Conservation (phyloP, 1,140 invertebrate genomes). For the Drepana arcuata region DNA sequence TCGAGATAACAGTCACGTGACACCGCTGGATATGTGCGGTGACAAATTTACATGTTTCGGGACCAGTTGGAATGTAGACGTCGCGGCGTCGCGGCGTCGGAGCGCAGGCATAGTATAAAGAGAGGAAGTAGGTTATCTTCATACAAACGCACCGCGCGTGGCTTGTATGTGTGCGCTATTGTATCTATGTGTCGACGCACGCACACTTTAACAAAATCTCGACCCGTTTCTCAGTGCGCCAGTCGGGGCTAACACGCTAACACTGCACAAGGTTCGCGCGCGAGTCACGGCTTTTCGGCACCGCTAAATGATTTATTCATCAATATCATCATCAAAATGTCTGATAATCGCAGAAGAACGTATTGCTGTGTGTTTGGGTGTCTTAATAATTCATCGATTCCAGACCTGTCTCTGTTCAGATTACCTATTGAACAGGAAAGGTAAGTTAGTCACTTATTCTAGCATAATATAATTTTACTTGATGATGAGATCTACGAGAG, state of each 20-base stretch:
- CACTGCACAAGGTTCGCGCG: no score
- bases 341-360: no score
- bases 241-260: background rate
- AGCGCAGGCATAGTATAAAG: background rate
- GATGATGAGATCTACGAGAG: no score
- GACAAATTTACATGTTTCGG: slow-evolving; percentile 8
- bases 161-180: background rate
- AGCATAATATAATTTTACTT: no score
- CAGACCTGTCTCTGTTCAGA: no score
- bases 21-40: slow-evolving; percentile 6
- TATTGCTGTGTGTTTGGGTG: no score
- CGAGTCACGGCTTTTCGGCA: no score
- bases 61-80: background rate
- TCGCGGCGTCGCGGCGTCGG: background rate
- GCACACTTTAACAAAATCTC: background rate
- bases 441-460: no score
- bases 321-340: no score
- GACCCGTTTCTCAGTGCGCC: background rate
- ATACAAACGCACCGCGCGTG: background rate
- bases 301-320: no score
- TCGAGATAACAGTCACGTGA: slow-evolving; percentile 4
- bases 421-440: no score
- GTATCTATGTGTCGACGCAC: background rate
- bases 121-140: background rate
- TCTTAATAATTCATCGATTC: no score